Evolutionary conservation across 1,140 invertebrate genomes (phyloP).

Genomic region (Lordiphosa clarofinis): DNA sequence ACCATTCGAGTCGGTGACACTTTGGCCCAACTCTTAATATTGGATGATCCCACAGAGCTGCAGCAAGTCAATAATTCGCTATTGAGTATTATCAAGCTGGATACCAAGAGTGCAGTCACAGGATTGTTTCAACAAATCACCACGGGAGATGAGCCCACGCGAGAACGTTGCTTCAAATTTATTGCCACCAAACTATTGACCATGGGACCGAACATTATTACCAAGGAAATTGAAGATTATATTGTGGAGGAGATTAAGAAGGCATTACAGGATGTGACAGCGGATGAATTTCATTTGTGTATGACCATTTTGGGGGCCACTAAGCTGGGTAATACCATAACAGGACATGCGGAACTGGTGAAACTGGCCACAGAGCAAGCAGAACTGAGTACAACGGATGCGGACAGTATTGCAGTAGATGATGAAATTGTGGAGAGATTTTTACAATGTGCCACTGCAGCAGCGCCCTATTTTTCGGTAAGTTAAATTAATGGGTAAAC

Average conservation of each 20-base stretch:
- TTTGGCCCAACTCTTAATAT: conserved; percentile 92
- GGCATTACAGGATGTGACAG: conserved; percentile 92
- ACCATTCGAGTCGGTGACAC: conserved; percentile 94
- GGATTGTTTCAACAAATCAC: conserved; percentile 94
- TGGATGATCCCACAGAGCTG: conserved; percentile 90
- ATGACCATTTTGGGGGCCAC: conserved; percentile 92
- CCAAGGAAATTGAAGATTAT: conserved; percentile 92
- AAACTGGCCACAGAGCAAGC: conserved; percentile 91
- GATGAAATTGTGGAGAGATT: conserved; percentile 88
- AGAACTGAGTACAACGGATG: conserved; percentile 85
- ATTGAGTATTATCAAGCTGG: conserved; percentile 82
- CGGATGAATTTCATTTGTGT: conserved; percentile 94
- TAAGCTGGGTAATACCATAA: conserved; percentile 88
- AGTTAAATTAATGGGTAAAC: conserved; percentile 79
- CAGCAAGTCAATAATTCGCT: conserved; percentile 88
- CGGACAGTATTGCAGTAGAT: conserved; percentile 89
- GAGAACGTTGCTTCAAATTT: conserved; percentile 94
- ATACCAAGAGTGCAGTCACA: conserved; percentile 86
- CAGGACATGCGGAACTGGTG: conserved; percentile 92
- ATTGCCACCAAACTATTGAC: conserved; percentile 90
- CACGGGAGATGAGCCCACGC: conserved; percentile 86
- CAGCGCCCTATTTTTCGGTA: conserved; percentile 93
- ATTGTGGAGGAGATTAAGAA: conserved; percentile 93
- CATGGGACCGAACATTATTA: conserved; percentile 88
- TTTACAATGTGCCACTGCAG: conserved; percentile 91